A percentile compares a stretch with the other conserved stretches of the same genome.
Conservation (phyloP, 64 coral and sea anemone genomes). For the Actinia equina region DNA sequence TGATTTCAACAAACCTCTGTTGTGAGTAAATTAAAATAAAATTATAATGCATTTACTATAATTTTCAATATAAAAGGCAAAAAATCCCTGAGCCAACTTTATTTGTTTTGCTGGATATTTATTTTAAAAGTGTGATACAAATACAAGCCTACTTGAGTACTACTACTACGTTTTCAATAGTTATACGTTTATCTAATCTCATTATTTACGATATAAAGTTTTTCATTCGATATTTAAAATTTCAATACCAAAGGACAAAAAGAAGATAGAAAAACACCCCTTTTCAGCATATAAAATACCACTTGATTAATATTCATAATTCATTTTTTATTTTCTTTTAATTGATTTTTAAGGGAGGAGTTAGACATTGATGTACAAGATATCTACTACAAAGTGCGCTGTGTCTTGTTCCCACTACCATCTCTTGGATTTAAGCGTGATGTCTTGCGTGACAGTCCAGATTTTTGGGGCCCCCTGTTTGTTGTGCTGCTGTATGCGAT, state of each 20-base stretch:
- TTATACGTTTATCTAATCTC: too few species aligned
- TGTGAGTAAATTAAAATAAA: constrained; percentile 59
- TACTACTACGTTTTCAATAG: too few species aligned
- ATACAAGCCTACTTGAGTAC: too few species aligned
- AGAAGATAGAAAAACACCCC: too few species aligned
- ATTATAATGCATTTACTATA: neutral
- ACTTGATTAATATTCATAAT: neutral
- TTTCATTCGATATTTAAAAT: too few species aligned
- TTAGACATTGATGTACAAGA: constrained; percentile 91
- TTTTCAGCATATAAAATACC: too few species aligned
- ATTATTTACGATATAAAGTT: too few species aligned
- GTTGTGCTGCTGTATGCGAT: constrained; percentile 95
- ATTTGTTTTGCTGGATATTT: too few species aligned
- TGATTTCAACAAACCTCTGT: constrained; percentile 89
- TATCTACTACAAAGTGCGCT: constrained; percentile 99
- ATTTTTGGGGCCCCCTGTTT: constrained; percentile 97
- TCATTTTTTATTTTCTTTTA: neutral
- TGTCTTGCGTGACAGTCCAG: constrained; percentile 90
- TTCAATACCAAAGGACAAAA: too few species aligned
- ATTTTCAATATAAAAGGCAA: neutral
- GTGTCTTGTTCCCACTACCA: constrained; percentile 92
- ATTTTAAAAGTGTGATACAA: too few species aligned
- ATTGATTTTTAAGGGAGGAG: constrained; percentile 64
- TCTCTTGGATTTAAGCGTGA: constrained; percentile 96
- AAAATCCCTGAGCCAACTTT: too few species aligned